Evolutionary conservation across 2,888 invertebrate species (phyloP).

Genomic region (Camptogramma bilineatum): DNA sequence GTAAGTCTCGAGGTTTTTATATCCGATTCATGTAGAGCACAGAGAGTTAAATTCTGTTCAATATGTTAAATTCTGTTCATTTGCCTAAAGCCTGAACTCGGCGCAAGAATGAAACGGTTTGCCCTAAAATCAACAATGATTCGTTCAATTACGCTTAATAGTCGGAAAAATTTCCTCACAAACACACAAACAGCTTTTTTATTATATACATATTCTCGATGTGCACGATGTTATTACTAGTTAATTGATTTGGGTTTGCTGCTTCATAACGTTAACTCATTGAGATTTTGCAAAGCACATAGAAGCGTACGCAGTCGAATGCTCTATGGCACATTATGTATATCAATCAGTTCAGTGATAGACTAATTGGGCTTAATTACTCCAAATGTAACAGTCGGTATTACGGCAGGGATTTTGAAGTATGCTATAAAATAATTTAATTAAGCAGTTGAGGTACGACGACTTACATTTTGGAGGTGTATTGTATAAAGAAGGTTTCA

Average conservation of each 20-base stretch:
- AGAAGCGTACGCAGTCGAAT: conserved; percentile 3
- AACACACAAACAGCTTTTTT: conserved; percentile 3
- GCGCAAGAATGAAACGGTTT: conserved; percentile 8
- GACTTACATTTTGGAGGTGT: neutral
- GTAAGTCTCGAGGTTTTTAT: conserved; percentile 46
- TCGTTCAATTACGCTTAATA: conserved; percentile 4
- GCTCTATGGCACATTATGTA: neutral
- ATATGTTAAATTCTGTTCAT: conserved; percentile 9
- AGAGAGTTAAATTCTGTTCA: neutral
- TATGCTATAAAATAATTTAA: neutral
- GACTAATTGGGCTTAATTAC: conserved; percentile 18
- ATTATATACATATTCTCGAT: conserved; percentile 1
- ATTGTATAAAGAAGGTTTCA: neutral
- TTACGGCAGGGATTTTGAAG: conserved; percentile 1
- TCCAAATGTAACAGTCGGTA: neutral
- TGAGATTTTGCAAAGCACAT: conserved; percentile 4
- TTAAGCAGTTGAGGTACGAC: conserved; percentile 5
- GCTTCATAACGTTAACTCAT: neutral
- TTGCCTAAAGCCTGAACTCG: conserved; percentile 1
- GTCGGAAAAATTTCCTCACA: conserved; percentile 3
- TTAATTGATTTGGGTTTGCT: conserved; percentile 22
- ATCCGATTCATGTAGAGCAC: conserved; percentile 38
- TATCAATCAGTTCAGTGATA: conserved; percentile 4
- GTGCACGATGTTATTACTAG: conserved; percentile 10
- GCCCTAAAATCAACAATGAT: conserved; percentile 6